These are phyloP conservation scores for Centropus unirufus DNA, from an alignment of 2,113 vertebrate species.

Conservation along the genomic window DNA sequence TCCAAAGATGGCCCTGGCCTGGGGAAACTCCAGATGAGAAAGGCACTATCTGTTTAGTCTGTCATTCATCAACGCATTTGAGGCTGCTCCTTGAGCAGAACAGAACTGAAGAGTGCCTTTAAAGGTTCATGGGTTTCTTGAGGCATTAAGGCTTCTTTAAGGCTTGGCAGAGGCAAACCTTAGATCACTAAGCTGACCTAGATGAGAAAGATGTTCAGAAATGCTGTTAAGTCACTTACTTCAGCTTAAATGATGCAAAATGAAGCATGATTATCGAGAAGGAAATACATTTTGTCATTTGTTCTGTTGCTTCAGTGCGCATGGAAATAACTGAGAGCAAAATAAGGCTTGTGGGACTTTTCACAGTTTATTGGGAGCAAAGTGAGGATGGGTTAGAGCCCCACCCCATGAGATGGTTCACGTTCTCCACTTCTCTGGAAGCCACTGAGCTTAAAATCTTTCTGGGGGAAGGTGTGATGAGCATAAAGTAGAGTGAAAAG, in stretches of 20 bases:
- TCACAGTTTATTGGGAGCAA: background rate
- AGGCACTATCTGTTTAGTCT: background rate
- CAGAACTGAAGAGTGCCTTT: background rate
- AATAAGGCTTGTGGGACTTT: background rate
- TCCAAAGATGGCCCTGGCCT: background rate
- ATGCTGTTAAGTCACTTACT: background rate
- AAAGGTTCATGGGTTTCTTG: background rate
- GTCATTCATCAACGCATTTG: background rate
- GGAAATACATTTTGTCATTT: background rate
- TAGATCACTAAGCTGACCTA: background rate
- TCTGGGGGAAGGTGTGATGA: background rate
- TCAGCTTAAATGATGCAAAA: background rate
- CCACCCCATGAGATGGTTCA: rapidly evolving
- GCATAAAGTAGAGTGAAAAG: background rate
- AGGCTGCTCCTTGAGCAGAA: background rate
- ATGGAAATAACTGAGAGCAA: background rate
- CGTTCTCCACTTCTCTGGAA: background rate
- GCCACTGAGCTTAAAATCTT: background rate
- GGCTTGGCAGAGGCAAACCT: background rate
- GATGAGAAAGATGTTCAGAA: background rate
- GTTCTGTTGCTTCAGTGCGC: background rate
- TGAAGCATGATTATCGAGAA: background rate
- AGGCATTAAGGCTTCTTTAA: too few relatives aligned
- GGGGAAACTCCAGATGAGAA: background rate
- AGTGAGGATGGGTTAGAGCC: background rate